Evolutionary conservation across 2,888 invertebrate species (phyloP).

Genomic region (Trichopoda pennipes): DNA sequence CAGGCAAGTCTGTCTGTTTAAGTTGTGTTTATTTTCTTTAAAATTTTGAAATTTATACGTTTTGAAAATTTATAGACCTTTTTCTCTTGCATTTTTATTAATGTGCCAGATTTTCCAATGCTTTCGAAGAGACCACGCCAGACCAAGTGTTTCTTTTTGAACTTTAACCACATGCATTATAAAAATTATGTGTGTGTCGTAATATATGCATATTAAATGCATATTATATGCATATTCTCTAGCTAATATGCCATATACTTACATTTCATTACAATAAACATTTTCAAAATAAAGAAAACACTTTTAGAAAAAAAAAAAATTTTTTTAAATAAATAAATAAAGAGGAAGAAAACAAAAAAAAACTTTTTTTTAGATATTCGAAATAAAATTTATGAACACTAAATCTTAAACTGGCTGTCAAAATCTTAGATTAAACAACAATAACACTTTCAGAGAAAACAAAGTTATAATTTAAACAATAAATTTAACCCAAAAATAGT

Average conservation of each 20-base stretch:
- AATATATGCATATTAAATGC: slow-evolving; percentile 54
- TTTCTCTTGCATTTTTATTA: neutral
- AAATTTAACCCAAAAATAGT: slow-evolving; percentile 27
- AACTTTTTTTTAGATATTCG: slow-evolving; percentile 28
- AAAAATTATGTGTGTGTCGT: slow-evolving; percentile 38
- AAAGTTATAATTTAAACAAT: slow-evolving; percentile 57
- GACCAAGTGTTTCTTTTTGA: slow-evolving; percentile 53
- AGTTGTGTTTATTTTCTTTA: neutral
- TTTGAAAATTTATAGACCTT: slow-evolving; percentile 27
- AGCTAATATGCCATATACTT: slow-evolving; percentile 20
- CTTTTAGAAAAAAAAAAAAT: neutral
- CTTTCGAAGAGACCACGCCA: slow-evolving; percentile 7
- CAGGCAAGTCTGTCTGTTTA: too few species aligned
- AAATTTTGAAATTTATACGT: slow-evolving; percentile 31
- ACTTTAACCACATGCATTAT: slow-evolving; percentile 58
- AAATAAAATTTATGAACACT: slow-evolving; percentile 63
- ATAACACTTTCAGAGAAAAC: slow-evolving; percentile 58
- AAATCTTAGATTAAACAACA: slow-evolving; percentile 63
- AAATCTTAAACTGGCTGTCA: slow-evolving; percentile 65
- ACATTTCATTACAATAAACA: slow-evolving; percentile 36
- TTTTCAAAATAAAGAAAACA: slow-evolving; percentile 18
- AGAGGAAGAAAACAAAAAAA: slow-evolving; percentile 1
- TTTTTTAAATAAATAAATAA: slow-evolving; percentile 1
- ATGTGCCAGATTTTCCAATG: neutral
- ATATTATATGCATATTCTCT: slow-evolving; percentile 56